Percentiles rank a stretch among this genome's conserved stretches.
These are phyloP conservation scores for Larimichthys polyactis DNA, from an alignment of 2,113 vertebrate species.

Conservation along the genomic window DNA sequence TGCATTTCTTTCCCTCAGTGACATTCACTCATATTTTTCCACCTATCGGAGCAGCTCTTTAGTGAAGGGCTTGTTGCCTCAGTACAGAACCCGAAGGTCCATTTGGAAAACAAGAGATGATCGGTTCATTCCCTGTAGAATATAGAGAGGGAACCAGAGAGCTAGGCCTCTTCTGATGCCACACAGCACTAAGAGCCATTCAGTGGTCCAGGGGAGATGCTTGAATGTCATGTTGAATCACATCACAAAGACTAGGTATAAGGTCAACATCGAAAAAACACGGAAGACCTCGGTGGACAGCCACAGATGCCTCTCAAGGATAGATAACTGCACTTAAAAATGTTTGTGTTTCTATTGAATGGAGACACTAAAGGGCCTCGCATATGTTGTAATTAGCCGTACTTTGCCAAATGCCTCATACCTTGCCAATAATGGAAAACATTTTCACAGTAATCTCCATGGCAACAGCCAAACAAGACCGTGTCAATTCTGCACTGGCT, in stretches of 20 bases:
- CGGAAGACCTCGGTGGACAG: conserved; percentile 39
- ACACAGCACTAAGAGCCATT: conserved; percentile 65
- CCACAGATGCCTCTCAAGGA: conserved; percentile 29
- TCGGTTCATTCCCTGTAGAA: conserved; percentile 50
- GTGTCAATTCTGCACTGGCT: neutral
- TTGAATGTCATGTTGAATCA: conserved; percentile 78
- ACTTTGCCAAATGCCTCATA: conserved; percentile 38
- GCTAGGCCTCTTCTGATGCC: conserved; percentile 48
- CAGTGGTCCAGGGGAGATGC: conserved; percentile 69
- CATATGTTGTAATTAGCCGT: neutral
- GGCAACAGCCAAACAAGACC: conserved; percentile 45
- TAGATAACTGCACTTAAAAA: conserved; percentile 12
- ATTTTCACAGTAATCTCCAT: conserved; percentile 38
- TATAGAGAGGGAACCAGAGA: conserved; percentile 39
- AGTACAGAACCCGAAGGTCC: conserved; percentile 32
- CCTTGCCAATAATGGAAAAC: conserved; percentile 15
- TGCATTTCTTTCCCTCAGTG: conserved; percentile 39
- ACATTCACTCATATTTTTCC: conserved; percentile 43
- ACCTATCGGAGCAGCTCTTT: conserved; percentile 20
- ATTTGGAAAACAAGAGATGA: conserved; percentile 62
- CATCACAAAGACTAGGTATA: conserved; percentile 69
- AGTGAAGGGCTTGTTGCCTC: conserved; percentile 18
- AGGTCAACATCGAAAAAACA: conserved; percentile 67
- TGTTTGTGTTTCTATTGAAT: neutral
- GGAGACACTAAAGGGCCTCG: neutral